Evolutionary conservation across 35 echinoderm and acorn worm genomes (phyloP).

Genomic region (Apostichopus parvimensis): DNA sequence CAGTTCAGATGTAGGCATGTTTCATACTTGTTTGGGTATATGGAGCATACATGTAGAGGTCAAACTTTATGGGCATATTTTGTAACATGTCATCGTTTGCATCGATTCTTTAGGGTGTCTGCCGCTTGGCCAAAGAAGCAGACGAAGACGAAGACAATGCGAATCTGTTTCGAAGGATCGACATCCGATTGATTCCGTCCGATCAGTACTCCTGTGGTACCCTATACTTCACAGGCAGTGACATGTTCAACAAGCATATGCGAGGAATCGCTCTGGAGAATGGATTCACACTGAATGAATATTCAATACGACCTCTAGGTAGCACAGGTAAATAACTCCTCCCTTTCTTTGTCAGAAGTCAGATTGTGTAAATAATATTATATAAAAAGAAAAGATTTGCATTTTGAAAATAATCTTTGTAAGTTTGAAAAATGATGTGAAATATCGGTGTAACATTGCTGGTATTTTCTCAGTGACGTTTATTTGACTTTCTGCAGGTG

Average conservation of each 20-base stretch:
- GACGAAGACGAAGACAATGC: conserved; percentile 18
- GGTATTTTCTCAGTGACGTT: too few relatives aligned
- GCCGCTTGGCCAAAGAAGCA: conserved; percentile 54
- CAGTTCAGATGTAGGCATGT: too few relatives aligned
- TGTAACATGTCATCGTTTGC: neutral
- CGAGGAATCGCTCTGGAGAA: conserved; percentile 85
- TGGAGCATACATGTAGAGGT: too few relatives aligned
- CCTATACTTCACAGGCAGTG: conserved; percentile 98
- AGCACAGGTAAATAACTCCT: conserved; percentile 79
- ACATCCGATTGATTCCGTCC: conserved; percentile 87
- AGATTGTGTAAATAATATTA: too few relatives aligned
- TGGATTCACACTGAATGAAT: conserved; percentile 93
- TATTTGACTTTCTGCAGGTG: conserved; percentile 53
- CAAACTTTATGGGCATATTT: too few relatives aligned
- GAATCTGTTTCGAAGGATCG: conserved; percentile 77
- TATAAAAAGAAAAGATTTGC: too few relatives aligned
- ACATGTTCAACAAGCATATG: conserved; percentile 98
- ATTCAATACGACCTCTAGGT: conserved; percentile 84
- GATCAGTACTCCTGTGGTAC: conserved; percentile 97
- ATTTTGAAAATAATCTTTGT: too few relatives aligned
- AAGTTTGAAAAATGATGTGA: too few relatives aligned
- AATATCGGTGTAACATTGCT: too few relatives aligned
- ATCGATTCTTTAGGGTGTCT: conserved; percentile 72
- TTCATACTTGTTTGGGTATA: too few relatives aligned
- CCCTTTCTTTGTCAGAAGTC: neutral